Conservation (phyloP, 1,140 invertebrate species). For the Danaus plexippus region DNA sequence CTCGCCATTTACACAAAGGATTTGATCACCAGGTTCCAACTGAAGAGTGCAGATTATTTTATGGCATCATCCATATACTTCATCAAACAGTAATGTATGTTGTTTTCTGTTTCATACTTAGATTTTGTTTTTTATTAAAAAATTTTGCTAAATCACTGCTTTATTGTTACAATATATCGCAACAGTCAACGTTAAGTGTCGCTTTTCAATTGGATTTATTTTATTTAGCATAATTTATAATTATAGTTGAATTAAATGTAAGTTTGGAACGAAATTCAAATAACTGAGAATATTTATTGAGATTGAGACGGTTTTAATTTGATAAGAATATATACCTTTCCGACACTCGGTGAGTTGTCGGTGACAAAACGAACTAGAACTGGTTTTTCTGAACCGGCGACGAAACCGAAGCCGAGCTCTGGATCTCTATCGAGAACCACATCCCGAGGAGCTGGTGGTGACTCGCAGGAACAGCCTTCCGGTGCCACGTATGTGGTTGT, state of each 20-base stretch:
- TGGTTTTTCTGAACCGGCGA: conserved; percentile 91
- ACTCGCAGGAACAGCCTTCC: conserved; percentile 75
- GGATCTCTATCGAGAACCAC: conserved; percentile 81
- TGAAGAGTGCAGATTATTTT: conserved; percentile 33
- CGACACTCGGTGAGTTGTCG: conserved; percentile 89
- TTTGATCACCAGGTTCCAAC: conserved; percentile 91
- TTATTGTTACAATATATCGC: too few species aligned
- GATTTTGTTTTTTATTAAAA: too few species aligned
- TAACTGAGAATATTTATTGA: too few species aligned
- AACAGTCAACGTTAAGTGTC: too few species aligned
- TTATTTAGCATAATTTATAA: too few species aligned
- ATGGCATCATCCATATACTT: too few species aligned
- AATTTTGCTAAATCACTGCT: too few species aligned
- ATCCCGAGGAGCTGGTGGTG: conserved; percentile 82
- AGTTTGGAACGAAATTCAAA: too few species aligned
- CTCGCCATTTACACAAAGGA: conserved; percentile 90
- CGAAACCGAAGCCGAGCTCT: conserved; percentile 92
- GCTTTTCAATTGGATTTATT: too few species aligned
- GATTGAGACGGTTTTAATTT: not conserved
- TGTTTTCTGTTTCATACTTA: too few species aligned
- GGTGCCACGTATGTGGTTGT: conserved; percentile 90
- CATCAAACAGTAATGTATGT: too few species aligned
- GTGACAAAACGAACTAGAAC: conserved; percentile 91
- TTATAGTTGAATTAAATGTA: too few species aligned
- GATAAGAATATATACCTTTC: conserved; percentile 72